Evolutionary conservation across 2,113 vertebrate genomes (phyloP).

Genomic region (Trichechus manatus): DNA sequence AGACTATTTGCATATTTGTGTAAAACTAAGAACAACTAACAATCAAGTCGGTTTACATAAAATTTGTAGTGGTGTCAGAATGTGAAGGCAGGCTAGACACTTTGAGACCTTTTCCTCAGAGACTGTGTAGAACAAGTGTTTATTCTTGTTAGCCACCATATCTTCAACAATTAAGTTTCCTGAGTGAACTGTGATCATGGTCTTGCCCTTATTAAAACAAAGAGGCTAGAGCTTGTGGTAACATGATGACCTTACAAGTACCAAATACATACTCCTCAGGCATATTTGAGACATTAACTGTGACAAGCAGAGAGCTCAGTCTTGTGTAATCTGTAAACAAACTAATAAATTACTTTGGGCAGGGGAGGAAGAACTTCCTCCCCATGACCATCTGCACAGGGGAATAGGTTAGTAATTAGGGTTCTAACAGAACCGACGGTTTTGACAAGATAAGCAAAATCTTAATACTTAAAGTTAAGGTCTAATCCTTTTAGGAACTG

Average conservation of each 20-base stretch:
- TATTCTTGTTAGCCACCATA: conserved; percentile 74
- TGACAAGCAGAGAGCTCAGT: conserved; percentile 75
- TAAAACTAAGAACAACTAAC: conserved; percentile 57
- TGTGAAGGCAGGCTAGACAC: conserved; percentile 62
- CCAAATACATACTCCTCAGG: conserved; percentile 82
- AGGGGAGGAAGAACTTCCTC: conserved; percentile 75
- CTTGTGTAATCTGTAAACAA: conserved; percentile 87
- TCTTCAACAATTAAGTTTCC: conserved; percentile 80
- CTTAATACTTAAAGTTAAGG: conserved; percentile 72
- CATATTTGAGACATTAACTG: conserved; percentile 81
- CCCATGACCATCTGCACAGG: conserved; percentile 73
- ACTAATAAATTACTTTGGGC: conserved; percentile 85
- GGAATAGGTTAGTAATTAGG: conserved; percentile 74
- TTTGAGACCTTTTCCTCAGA: conserved; percentile 65
- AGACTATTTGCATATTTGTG: neutral
- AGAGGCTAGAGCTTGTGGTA: conserved; percentile 83
- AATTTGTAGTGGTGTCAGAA: conserved; percentile 71
- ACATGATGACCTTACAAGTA: conserved; percentile 82
- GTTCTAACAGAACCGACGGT: conserved; percentile 66
- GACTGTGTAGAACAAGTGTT: conserved; percentile 39
- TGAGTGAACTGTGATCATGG: conserved; percentile 78
- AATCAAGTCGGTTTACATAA: conserved; percentile 35
- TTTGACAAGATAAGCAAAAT: conserved; percentile 79
- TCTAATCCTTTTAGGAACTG: conserved; percentile 80
- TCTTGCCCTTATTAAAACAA: conserved; percentile 86